These are phyloP conservation scores for Potorous gilbertii DNA, from an alignment of 2,797 vertebrate genomes.

Conservation along the genomic window DNA sequence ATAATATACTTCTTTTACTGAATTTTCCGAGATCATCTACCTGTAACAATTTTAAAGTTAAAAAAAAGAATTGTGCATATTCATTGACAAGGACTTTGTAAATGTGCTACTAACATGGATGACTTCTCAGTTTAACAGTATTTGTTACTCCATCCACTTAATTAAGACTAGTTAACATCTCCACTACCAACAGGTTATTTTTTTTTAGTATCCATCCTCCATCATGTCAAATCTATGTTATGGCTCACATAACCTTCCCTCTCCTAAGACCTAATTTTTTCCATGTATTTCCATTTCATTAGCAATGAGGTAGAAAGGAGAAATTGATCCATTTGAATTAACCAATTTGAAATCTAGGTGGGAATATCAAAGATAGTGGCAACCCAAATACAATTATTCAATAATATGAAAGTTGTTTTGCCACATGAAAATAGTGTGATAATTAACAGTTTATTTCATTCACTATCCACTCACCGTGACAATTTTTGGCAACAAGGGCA, in stretches of 20 bases:
- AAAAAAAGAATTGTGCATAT: not conserved
- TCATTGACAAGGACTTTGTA: accelerated
- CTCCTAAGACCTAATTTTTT: not conserved
- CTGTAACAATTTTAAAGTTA: not conserved
- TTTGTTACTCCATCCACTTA: not conserved
- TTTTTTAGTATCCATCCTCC: not conserved
- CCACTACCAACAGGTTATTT: accelerated
- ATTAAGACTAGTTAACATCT: not conserved
- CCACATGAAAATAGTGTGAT: not conserved
- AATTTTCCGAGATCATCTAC: not conserved
- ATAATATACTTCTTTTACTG: not conserved
- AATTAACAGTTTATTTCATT: not conserved
- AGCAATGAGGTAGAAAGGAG: not conserved
- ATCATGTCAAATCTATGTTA: not conserved
- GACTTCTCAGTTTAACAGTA: not conserved
- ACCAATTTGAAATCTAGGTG: not conserved
- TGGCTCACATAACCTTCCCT: accelerated
- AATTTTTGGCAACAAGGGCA: constrained; percentile 89
- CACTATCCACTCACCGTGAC: constrained; percentile 86
- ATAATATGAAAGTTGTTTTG: not conserved
- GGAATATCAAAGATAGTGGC: not conserved
- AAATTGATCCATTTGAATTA: accelerated
- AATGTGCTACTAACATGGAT: not conserved
- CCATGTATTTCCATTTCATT: not conserved
- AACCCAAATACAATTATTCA: not conserved